phyloP scores from a whole-genome alignment of 2,797 vertebrate genomes.

The Mormyrops attenuatus region DNA sequence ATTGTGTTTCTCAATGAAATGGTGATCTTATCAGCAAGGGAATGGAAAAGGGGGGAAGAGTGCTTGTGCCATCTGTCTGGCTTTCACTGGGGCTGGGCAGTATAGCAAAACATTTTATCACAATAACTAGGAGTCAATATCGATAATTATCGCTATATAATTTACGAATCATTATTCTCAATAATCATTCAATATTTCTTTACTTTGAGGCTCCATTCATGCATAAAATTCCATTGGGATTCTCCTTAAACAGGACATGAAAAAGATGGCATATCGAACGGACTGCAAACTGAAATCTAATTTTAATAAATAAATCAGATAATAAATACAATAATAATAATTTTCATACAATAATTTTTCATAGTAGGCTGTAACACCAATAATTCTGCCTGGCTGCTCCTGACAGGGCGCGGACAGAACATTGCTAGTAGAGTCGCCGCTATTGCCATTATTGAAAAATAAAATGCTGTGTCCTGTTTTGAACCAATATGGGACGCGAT shows the following conservation, averaged over 20 bases:
- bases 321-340: background rate
- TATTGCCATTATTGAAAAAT: background rate
- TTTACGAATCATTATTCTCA: background rate
- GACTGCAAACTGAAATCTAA: background rate
- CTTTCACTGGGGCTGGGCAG: background rate
- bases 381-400: background rate
- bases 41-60: background rate
- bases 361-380: background rate
- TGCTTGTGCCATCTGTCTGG: background rate
- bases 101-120: background rate
- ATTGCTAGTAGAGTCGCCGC: background rate
- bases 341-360: background rate
- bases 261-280: background rate
- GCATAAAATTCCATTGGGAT: background rate
- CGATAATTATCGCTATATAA: background rate
- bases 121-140: background rate
- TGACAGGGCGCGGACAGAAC: background rate
- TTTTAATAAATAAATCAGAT: background rate
- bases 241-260: background rate
- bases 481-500: background rate
- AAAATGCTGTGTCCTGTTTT: background rate
- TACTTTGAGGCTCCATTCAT: background rate
- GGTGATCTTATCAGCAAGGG: background rate
- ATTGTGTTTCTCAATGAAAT: background rate
- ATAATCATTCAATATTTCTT: background rate